Conservation (phyloP, 2,888 invertebrate genomes). For the Mantis religiosa region DNA sequence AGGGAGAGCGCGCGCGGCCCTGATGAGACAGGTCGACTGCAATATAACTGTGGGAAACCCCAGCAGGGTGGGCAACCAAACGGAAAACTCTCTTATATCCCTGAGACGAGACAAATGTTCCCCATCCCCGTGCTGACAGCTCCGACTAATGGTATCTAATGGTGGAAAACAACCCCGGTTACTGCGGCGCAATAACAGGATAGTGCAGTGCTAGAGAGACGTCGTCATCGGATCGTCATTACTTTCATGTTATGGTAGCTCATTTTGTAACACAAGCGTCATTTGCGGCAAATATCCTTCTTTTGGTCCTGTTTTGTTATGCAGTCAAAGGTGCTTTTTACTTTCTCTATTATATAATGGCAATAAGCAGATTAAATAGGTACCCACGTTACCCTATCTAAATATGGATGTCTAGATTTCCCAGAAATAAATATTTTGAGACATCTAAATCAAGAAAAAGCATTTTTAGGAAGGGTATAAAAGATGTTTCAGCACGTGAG, state of each 20-base stretch:
- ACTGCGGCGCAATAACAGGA: not conserved
- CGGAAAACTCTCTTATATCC: slow-evolving; percentile 4
- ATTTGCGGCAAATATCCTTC: too few species aligned
- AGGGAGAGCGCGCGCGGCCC: not conserved
- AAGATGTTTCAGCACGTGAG: too few species aligned
- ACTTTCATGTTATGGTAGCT: not conserved
- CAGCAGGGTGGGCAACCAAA: not conserved
- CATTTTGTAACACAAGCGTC: too few species aligned
- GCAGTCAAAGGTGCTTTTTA: too few species aligned
- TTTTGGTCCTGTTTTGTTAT: too few species aligned
- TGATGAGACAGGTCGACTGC: slow-evolving; percentile 7
- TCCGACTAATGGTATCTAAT: slow-evolving; percentile 25
- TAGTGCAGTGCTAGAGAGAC: not conserved
- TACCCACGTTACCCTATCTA: too few species aligned
- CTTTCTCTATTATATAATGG: too few species aligned
- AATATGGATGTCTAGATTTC: too few species aligned
- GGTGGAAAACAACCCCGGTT: slow-evolving; percentile 19
- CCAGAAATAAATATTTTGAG: too few species aligned
- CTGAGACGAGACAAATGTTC: slow-evolving; percentile 22
- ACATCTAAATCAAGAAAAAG: too few species aligned
- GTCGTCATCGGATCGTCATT: not conserved
- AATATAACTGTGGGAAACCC: slow-evolving; percentile 25
- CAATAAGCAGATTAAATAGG: too few species aligned
- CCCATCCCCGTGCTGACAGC: slow-evolving; percentile 13
- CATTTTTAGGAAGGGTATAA: too few species aligned